Conservation (phyloP, 1,140 invertebrate species). For the Solenopsis fugax region DNA sequence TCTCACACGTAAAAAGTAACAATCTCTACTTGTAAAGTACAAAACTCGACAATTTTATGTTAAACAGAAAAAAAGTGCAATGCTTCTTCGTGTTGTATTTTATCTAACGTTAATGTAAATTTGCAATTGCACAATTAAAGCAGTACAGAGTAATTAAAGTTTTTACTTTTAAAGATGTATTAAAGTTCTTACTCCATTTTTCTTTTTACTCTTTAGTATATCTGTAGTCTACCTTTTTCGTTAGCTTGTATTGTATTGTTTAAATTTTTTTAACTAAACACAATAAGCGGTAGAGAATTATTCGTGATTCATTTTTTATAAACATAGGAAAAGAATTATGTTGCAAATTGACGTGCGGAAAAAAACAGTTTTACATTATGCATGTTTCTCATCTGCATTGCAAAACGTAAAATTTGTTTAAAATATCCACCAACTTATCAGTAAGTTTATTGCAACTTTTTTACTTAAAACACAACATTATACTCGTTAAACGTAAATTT, state of each 20-base stretch:
- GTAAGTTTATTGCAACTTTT: constrained; percentile 9
- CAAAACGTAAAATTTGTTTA: not conserved
- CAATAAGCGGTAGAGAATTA: not conserved
- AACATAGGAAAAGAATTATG: not conserved
- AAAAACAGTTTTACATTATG: not conserved
- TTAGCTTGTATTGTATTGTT: not conserved
- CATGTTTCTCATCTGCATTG: constrained; percentile 2
- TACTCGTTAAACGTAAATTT: not conserved
- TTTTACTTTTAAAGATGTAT: not conserved
- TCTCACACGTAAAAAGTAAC: not conserved
- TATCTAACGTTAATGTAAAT: constrained; percentile 27
- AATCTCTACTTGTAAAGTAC: not conserved
- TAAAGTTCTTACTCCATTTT: not conserved
- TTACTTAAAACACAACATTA: not conserved
- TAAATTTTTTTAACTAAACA: not conserved
- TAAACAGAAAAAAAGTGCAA: not conserved
- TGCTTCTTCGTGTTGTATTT: constrained; percentile 10
- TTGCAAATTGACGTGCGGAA: not conserved
- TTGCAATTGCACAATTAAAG: constrained; percentile 11
- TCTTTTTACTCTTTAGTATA: constrained; percentile 6
- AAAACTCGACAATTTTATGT: constrained; percentile 8
- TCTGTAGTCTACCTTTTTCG: not conserved
- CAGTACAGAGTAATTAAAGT: not conserved
- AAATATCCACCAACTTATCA: not conserved
- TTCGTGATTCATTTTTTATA: not conserved